Conservation (phyloP, 2,888 invertebrate genomes). For the Litoditis marina region DNA sequence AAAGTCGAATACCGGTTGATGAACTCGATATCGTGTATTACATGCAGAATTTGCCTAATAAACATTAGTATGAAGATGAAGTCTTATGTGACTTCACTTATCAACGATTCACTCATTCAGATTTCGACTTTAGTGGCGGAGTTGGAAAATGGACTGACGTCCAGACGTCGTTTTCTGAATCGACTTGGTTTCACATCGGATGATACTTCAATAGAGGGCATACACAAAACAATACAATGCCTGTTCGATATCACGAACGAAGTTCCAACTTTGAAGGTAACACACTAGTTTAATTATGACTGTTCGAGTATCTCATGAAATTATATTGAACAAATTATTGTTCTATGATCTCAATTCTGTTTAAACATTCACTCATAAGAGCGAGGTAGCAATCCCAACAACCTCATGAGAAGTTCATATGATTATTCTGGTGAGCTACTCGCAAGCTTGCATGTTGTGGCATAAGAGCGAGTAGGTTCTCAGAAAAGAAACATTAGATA, state of each 20-base stretch:
- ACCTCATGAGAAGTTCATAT: no score
- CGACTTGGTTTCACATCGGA: slow-evolving; percentile 1
- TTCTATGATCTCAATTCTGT: no score
- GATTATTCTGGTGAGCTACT: no score
- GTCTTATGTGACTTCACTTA: slow-evolving; percentile 4
- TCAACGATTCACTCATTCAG: slow-evolving; percentile 10
- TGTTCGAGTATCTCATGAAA: no score
- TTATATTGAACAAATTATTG: no score
- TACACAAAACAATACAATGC: not conserved
- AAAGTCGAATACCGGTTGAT: no score
- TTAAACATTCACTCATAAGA: no score
- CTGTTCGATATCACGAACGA: not conserved
- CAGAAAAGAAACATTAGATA: no score
- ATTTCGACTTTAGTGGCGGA: slow-evolving; percentile 2
- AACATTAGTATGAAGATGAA: no score
- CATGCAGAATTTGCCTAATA: slow-evolving; percentile 9
- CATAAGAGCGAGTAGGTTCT: no score
- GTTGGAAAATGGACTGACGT: slow-evolving; percentile 8
- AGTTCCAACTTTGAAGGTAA: slow-evolving; percentile 4
- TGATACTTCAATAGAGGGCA: not conserved
- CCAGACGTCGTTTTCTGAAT: slow-evolving; percentile 4
- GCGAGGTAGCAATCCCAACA: no score
- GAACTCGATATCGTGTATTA: not conserved
- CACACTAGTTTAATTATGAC: not conserved
- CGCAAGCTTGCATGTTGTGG: no score